Evolutionary conservation across 2,888 invertebrate species (phyloP).

Genomic region (Tipula unca): DNA sequence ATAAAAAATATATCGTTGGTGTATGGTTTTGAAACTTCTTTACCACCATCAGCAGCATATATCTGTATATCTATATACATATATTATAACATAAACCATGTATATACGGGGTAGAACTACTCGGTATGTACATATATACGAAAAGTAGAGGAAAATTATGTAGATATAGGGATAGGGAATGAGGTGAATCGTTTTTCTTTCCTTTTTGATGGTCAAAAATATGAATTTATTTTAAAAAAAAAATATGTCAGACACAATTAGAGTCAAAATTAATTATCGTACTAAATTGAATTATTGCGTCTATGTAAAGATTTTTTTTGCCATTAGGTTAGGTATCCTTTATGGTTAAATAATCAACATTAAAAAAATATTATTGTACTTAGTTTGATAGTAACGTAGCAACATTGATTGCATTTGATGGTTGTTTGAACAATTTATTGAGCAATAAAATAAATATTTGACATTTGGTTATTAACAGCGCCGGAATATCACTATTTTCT

Average conservation of each 20-base stretch:
- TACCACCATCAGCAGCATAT: not conserved
- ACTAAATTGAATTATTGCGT: not conserved
- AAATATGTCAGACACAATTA: constrained; percentile 14
- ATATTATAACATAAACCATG: not conserved
- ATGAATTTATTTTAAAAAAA: not conserved
- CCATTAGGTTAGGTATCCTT: no score
- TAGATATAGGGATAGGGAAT: not conserved
- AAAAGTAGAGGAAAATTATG: not conserved
- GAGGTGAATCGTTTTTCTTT: not conserved
- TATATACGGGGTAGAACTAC: not conserved
- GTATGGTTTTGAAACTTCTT: not conserved
- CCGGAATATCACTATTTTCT: no score
- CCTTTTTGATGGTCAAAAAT: not conserved
- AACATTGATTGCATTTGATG: no score
- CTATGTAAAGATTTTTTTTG: no score
- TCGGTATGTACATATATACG: not conserved
- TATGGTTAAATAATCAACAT: no score
- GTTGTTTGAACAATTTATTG: no score
- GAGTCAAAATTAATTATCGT: not conserved
- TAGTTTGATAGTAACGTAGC: no score
- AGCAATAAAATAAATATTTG: no score
- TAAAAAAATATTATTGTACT: no score
- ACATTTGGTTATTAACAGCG: no score
- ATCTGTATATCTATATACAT: not conserved
- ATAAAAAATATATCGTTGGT: not conserved